Evolutionary conservation across 2,113 vertebrate genomes (phyloP), one percentile per base, ranked within the genome.

Genomic region (Leptodactylus fuscus): DNA sequence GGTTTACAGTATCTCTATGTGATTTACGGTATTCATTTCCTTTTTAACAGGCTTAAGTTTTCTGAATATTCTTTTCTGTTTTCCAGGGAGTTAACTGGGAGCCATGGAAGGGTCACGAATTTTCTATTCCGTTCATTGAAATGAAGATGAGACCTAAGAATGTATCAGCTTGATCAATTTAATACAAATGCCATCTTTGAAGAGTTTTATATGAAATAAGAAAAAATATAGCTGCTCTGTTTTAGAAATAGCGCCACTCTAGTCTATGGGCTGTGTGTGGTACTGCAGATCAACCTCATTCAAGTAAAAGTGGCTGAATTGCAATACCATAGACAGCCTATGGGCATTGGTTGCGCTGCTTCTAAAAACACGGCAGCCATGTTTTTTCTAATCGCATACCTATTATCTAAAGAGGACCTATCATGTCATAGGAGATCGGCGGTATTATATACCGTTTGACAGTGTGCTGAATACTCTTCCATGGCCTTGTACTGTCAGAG

Each of bases 21-120:
- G n/a, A n/a, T n/a, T n/a, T n/a, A n/a, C n/a, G n/a, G n/a, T n/a
- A n/a, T n/a, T n/a, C n/a, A n/a, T n/a, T n/a, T n/a, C n/a, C n/a
- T n/a, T n/a, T n/a, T n/a, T n/a, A n/a, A n/a, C n/a, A n/a, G n/a
- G n/a, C 5, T 32, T 1, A 29, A 34, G 1, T 77, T 53, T 76
- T 53, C 27, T 34, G 29, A 24, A 20, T 16, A 9, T 36, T 82
- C 22, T 53, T n/a, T 73, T 58, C 29, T 9, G 73, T 60, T 60
- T 86, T 22, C 11, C 51, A 97, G 96, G 94, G 95, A 1, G 93
- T 98, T 87, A 99, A 97, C 87, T 98, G 96, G 96, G 93, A 97
- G 83, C 95, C 96, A 0, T 97, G 97, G 95, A 97, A 97, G 92
- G 96, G 96, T 83, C 95, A 97, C 49, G 92, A 96, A 65, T 94